phyloP scores from a whole-genome alignment of 2,113 vertebrate species.

The Trachemys scripta region DNA sequence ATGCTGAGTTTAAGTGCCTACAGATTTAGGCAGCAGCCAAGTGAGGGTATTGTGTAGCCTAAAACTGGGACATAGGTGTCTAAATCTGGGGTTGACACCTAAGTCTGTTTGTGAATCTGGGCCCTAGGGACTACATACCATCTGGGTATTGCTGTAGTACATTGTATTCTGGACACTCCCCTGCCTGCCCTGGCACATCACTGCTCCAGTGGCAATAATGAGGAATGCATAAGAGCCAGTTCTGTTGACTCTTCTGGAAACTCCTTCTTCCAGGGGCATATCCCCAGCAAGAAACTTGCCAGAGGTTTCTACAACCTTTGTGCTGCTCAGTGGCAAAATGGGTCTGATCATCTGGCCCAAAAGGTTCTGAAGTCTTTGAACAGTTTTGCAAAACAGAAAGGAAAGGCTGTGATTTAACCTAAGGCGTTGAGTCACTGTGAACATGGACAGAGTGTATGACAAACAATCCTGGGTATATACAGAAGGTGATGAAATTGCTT shows the following conservation, averaged over 20 bases:
- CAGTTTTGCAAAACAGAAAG: background rate
- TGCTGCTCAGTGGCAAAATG: background rate
- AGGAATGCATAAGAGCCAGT: background rate
- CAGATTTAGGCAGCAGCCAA: background rate
- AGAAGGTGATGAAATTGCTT: background rate
- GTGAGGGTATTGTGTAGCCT: background rate
- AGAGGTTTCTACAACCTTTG: background rate
- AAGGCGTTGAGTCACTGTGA: background rate
- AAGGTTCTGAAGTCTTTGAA: background rate
- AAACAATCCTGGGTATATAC: background rate
- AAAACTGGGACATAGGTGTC: background rate
- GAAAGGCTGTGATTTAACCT: background rate
- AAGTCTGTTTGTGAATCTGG: background rate
- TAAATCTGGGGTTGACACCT: background rate
- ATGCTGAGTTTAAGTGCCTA: background rate
- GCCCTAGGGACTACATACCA: rapidly evolving
- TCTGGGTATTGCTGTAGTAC: rapidly evolving
- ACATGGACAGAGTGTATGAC: background rate
- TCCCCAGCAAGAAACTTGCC: background rate
- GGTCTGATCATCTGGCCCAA: background rate
- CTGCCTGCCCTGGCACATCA: background rate
- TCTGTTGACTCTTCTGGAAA: background rate
- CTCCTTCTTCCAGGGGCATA: background rate
- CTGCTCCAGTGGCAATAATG: background rate
- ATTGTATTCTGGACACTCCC: background rate